Conservation (phyloP, 2,797 vertebrate species). For the Podarcis lilfordi region DNA sequence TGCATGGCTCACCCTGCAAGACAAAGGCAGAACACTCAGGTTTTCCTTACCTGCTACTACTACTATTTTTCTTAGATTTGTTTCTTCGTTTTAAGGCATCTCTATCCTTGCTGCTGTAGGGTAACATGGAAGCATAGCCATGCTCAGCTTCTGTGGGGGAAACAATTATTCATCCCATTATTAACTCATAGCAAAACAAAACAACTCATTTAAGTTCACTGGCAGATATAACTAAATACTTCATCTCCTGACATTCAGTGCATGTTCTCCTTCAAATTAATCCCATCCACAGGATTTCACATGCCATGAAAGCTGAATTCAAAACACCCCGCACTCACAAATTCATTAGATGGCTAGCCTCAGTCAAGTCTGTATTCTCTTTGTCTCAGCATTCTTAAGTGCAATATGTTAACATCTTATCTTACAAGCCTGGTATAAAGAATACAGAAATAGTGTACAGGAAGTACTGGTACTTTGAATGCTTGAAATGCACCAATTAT, state of each 20-base stretch:
- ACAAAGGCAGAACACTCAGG: background rate
- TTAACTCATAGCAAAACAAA: conserved; percentile 47
- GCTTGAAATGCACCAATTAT: background rate
- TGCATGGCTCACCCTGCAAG: background rate
- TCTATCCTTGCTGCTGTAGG: conserved; percentile 88
- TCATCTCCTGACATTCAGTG: background rate
- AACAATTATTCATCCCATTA: conserved; percentile 47
- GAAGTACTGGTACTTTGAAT: too few species aligned
- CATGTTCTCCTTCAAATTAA: background rate
- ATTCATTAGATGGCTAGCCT: background rate
- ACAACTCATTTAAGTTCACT: too few species aligned
- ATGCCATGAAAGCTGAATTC: too few species aligned
- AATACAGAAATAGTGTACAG: background rate
- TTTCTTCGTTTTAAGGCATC: conserved; percentile 89
- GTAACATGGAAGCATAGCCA: conserved; percentile 94
- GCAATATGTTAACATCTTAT: background rate
- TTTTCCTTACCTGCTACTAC: conserved; percentile 88
- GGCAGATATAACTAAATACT: background rate
- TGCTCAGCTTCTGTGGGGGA: conserved; percentile 91
- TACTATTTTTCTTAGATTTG: conserved; percentile 92
- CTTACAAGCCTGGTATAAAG: background rate
- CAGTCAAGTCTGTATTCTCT: too few species aligned
- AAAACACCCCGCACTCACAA: background rate
- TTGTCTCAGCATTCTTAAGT: background rate
- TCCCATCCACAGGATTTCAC: background rate